Percentiles rank a stretch among this genome's conserved stretches.
Conservation (phyloP, 2,113 vertebrate genomes). For the Danionella cerebrum region DNA sequence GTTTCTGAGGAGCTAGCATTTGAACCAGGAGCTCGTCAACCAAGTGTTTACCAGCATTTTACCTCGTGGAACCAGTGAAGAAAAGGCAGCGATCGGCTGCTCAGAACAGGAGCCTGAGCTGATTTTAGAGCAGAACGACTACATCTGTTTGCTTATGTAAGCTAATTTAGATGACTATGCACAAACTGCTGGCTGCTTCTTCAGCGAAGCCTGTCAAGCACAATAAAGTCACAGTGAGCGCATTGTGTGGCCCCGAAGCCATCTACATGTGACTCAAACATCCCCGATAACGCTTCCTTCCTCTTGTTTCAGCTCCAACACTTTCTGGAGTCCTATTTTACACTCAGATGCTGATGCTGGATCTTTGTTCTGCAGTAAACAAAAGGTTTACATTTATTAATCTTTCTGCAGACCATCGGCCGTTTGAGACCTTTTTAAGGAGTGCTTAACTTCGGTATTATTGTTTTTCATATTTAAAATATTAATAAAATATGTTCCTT, state of each 20-base stretch:
- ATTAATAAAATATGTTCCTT: too few species aligned
- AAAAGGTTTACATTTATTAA: too few species aligned
- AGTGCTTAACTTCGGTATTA: too few species aligned
- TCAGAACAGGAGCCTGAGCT: not conserved
- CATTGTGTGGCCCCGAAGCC: not conserved
- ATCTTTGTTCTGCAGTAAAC: too few species aligned
- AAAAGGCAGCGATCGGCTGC: not conserved
- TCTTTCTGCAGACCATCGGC: too few species aligned
- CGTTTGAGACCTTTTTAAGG: too few species aligned
- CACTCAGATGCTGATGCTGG: too few species aligned
- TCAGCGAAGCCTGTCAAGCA: not conserved
- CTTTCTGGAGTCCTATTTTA: too few species aligned
- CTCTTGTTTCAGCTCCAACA: too few species aligned
- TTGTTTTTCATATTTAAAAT: too few species aligned
- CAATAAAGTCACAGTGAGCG: not conserved
- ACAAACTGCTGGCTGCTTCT: slow-evolving; percentile 4
- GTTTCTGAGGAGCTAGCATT: too few species aligned
- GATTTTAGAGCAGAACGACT: not conserved
- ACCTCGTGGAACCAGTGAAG: not conserved
- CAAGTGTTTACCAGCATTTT: not conserved
- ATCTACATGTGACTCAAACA: not conserved
- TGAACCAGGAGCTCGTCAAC: too few species aligned
- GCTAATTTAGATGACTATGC: slow-evolving; percentile 1
- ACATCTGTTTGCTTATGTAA: slow-evolving; percentile 23
- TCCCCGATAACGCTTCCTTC: not conserved